Base-by-base conservation (phyloP, 1,140 invertebrate genomes). In the Pissodes strobi region DNA sequence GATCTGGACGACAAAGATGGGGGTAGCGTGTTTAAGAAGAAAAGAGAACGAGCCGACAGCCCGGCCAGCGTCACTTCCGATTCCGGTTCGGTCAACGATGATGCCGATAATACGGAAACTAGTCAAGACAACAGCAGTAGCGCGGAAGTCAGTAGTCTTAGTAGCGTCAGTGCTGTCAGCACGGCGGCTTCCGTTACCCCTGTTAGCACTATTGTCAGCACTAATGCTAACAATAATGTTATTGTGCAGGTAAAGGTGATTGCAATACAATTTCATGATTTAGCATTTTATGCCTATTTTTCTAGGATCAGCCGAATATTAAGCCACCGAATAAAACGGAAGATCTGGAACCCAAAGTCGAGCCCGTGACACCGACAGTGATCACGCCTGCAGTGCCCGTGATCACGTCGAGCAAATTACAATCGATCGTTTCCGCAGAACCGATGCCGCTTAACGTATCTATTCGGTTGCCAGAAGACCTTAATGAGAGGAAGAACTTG, bases 1-100 rank as follows among this genome's bases (percentile, higher is more conserved):
- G 80, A 81, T 22, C 78, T 80, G 41, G 84, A 87, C 66, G 85
- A 87, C 70, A 84, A 83, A 56, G 85, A 86, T 69, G 83, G 88
- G 18, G 84, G 83, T 27, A 9, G 84, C 25, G 81, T 84, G 51
- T 85, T 83, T 37, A 88, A 89, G 71, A 90, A 90, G 73, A 90
- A 89, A 76, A 83, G 87, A 55, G 88, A 90, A 67, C 77, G 88
- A 43, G 78, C 82, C 13, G 85, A 85, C 63, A 92, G 90, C 79
- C 90, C 91, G 9, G 86, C 88, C 74, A 92, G 90, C 72, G 81
- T 91, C 41, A 91, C 89, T 18, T 90, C 90, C 43, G 91, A 92
- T 72, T 90, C 89, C 55, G 90, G 88, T 68, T 87, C 89, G 17
- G 85, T 88, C 21, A 87, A 90, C 78, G 90, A 92, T 75, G 90